Percentiles rank a stretch among this genome's conserved stretches.
These are phyloP conservation scores for Ormyrus rosae DNA, from an alignment of 2,888 invertebrate species.

Conservation along the genomic window DNA sequence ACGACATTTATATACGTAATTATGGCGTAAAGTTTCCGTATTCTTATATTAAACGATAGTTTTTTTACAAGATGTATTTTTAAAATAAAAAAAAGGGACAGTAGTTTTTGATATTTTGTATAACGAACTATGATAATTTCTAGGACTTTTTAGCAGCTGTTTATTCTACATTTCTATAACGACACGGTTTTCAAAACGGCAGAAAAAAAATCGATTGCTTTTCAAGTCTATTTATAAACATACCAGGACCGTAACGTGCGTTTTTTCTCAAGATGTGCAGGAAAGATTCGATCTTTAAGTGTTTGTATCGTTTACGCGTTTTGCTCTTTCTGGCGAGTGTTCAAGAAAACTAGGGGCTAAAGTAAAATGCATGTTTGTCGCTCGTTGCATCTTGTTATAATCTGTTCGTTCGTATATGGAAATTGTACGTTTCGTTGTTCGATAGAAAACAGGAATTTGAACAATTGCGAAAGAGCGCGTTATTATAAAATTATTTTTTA, in stretches of 20 bases:
- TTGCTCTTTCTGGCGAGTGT: neutral
- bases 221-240: too few species aligned
- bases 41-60: slow-evolving; percentile 13
- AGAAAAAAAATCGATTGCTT: neutral
- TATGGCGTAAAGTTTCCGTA: slow-evolving; percentile 7
- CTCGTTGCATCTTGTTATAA: slow-evolving; percentile 9
- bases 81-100: slow-evolving; percentile 6
- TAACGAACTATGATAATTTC: slow-evolving; percentile 26
- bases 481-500: neutral
- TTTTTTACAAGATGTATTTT: slow-evolving; percentile 48
- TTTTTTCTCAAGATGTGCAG: neutral
- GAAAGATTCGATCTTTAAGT: slow-evolving; percentile 5
- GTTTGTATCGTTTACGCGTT: neutral
- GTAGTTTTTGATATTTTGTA: slow-evolving; percentile 51
- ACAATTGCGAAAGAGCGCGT: slow-evolving; percentile 17
- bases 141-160: slow-evolving; percentile 38
- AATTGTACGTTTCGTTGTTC: slow-evolving; percentile 39
- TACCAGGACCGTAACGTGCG: neutral
- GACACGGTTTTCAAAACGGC: neutral
- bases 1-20: slow-evolving; percentile 6
- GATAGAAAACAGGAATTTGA: slow-evolving; percentile 30
- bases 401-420: slow-evolving; percentile 20
- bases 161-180: slow-evolving; percentile 18
- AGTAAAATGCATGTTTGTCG: slow-evolving; percentile 24
- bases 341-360: slow-evolving; percentile 1